Base-by-base conservation (phyloP, 1,140 invertebrate genomes). In the Neodiprion lecontei region DNA sequence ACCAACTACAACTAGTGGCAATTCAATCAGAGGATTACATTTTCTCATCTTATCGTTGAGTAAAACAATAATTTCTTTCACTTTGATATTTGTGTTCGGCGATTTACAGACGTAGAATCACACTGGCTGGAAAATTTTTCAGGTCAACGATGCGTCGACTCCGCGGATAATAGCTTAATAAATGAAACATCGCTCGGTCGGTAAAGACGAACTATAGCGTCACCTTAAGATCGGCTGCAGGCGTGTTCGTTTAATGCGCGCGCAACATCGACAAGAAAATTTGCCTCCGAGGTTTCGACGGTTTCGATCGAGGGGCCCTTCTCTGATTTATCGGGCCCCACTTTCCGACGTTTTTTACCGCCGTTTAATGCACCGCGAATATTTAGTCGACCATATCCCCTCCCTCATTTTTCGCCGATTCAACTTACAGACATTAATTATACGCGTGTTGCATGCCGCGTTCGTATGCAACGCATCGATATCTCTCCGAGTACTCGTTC, bases 301-400 rank as follows among this genome's bases (percentile, higher is more conserved):
- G 28, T 66, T 69, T 73, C 74, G 73, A 61, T 74, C 72, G 73
- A 70, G 70, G 53, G 48, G 28, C 47, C 50, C 50, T 75, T 69
- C 71, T 70, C 75, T 84, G 83, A 85, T 85, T 85, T 85, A 85
- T 84, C 81, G 83, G 72, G 80, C 80, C 77, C 80, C 82, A 85
- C 83, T 85, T 85, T 84, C 72, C 74, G 23, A 70, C n/a, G 78
- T 80, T 81, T 84, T 84, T 85, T 85, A 84, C 83, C 84, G 82
- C 80, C 78, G 83, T 84, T 85, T 82, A 81, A 85, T 82, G 78
- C 80, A 70, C 66, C 75, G 81, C 73, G 81, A 83, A 83, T 73
- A 79, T 80, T 83, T 81, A 77, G 71, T 75, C 72, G 76, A 61
- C 48, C 53, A 12, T n/a, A 1, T 61, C 1, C 53, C n/a, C 53